These are phyloP conservation scores for Caenorhabditis doughertyi DNA, from an alignment of 2,888 invertebrate species.

Conservation along the genomic window DNA sequence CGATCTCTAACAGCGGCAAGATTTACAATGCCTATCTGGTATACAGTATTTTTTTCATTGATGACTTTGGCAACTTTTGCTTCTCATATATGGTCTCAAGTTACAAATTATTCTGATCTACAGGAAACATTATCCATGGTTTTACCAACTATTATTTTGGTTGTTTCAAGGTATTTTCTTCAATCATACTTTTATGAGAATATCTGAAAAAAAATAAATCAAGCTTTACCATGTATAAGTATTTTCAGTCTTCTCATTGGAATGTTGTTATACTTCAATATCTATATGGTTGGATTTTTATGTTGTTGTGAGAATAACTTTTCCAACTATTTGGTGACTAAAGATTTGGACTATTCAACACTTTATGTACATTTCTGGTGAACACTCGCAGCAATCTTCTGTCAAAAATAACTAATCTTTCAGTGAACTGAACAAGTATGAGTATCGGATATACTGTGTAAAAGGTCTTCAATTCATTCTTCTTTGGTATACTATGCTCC, in stretches of 20 bases:
- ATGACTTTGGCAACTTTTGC: slow-evolving; percentile 74
- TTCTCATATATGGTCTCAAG: slow-evolving; percentile 78
- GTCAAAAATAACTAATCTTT: slow-evolving; percentile 11
- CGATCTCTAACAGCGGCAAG: slow-evolving; percentile 71
- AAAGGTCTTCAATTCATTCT: slow-evolving; percentile 73
- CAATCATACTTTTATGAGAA: no score
- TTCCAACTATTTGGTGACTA: slow-evolving; percentile 54
- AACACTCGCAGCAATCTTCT: neutral
- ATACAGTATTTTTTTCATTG: slow-evolving; percentile 72
- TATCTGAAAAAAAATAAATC: neutral
- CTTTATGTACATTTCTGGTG: slow-evolving; percentile 71
- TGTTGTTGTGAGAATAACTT: slow-evolving; percentile 76
- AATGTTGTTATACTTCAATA: slow-evolving; percentile 71
- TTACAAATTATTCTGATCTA: slow-evolving; percentile 72
- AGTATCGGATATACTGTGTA: slow-evolving; percentile 70
- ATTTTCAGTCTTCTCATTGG: slow-evolving; percentile 69
- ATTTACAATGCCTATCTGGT: slow-evolving; percentile 77
- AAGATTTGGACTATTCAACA: slow-evolving; percentile 63
- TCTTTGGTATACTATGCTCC: slow-evolving; percentile 74
- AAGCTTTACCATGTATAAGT: no score
- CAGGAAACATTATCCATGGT: slow-evolving; percentile 67
- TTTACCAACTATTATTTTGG: slow-evolving; percentile 67
- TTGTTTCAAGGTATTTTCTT: slow-evolving; percentile 68
- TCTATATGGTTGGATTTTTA: slow-evolving; percentile 75
- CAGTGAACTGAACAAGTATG: slow-evolving; percentile 71